A percentile compares a stretch with the other conserved stretches of the same genome.
Evolutionary conservation across 2,888 invertebrate genomes (phyloP).

Genomic region (Stenoptilia bipunctidactyla): DNA sequence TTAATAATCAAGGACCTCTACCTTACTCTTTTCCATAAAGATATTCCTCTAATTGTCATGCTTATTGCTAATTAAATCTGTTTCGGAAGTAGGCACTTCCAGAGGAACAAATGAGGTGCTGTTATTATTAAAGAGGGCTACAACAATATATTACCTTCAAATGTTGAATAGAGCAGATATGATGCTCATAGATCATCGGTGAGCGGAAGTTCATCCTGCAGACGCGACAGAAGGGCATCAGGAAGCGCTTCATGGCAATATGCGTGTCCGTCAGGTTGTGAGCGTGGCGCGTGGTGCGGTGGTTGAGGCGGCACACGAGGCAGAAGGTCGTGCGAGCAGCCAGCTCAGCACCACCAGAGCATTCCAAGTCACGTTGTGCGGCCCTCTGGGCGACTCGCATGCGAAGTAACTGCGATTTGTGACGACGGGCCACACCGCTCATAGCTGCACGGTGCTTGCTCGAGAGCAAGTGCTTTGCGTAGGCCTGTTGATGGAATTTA

Average conservation of each 20-base stretch:
- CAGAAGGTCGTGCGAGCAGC: constrained; percentile 77
- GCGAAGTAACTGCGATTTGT: constrained; percentile 79
- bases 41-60: too few species aligned
- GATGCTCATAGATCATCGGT: constrained; percentile 88
- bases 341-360: constrained; percentile 73
- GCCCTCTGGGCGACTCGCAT: constrained; percentile 86
- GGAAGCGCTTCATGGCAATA: constrained; percentile 86
- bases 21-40: too few species aligned
- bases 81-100: too few species aligned
- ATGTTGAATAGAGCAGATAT: constrained; percentile 85
- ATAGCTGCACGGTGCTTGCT: constrained; percentile 80
- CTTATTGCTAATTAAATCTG: too few species aligned
- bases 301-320: constrained; percentile 80
- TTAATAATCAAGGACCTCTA: too few species aligned
- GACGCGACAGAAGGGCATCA: constrained; percentile 84
- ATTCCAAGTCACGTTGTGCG: constrained; percentile 84
- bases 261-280: constrained; percentile 86
- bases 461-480: constrained; percentile 80
- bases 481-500: constrained; percentile 68
- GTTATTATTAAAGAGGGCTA: constrained; percentile 18
- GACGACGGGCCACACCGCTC: constrained; percentile 79
- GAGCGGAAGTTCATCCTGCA: constrained; percentile 85
- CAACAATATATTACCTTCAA: constrained; percentile 71
- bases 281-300: constrained; percentile 80
- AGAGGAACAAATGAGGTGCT: too few species aligned